These are phyloP conservation scores for Nymphalis c-album DNA, from an alignment of 2,888 invertebrate genomes.

Conservation along the genomic window DNA sequence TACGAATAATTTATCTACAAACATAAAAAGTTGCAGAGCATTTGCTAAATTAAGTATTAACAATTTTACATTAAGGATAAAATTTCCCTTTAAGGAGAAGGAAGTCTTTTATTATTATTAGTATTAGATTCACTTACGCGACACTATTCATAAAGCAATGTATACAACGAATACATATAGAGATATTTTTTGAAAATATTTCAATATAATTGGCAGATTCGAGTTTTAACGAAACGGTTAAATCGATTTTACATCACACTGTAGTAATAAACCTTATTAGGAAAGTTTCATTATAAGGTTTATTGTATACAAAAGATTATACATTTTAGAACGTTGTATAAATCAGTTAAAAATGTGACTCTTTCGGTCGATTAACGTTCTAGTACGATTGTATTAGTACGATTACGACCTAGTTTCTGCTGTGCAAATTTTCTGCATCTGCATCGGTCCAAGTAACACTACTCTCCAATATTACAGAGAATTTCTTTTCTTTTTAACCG, in stretches of 20 bases:
- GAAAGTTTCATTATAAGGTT: not conserved
- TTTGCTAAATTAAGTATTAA: not conserved
- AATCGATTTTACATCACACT: not conserved
- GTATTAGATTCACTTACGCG: too few species aligned
- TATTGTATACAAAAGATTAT: not conserved
- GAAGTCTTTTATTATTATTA: too few species aligned
- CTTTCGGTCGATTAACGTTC: conserved; percentile 20
- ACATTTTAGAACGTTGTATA: conserved; percentile 2
- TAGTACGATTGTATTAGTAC: too few species aligned
- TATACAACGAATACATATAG: too few species aligned
- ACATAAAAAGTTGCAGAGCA: not conserved
- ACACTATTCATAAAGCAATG: too few species aligned
- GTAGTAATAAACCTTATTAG: not conserved
- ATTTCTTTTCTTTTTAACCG: too few species aligned
- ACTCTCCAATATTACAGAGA: not conserved
- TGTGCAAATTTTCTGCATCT: conserved; percentile 9
- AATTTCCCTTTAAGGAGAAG: too few species aligned
- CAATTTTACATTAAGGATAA: not conserved
- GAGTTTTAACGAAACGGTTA: too few species aligned
- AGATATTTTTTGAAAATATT: too few species aligned
- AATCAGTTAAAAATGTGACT: conserved; percentile 31
- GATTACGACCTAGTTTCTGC: conserved; percentile 28
- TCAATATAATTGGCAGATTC: too few species aligned
- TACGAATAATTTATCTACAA: not conserved
- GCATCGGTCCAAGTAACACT: conserved; percentile 17